These are phyloP conservation scores for Heliconius charithonia DNA, from an alignment of 2,888 invertebrate species.

Conservation along the genomic window DNA sequence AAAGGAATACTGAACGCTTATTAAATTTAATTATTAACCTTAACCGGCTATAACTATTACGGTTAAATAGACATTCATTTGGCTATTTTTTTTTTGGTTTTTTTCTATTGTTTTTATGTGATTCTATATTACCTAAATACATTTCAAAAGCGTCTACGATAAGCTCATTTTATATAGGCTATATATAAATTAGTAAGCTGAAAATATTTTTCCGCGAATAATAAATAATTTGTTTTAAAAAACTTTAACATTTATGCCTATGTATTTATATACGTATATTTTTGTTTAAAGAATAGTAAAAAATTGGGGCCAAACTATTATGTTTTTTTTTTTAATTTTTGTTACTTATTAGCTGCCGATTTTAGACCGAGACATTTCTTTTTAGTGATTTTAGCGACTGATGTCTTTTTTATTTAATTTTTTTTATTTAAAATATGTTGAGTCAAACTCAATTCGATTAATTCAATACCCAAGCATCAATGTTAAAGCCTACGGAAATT, in stretches of 20 bases:
- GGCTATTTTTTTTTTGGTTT: constrained; percentile 25
- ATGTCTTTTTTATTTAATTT: no score
- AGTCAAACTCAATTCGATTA: background rate
- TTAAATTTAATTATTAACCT: constrained; percentile 16
- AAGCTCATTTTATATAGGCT: constrained; percentile 27
- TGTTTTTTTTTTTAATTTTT: no score
- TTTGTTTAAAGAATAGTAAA: no score
- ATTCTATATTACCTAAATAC: constrained; percentile 22
- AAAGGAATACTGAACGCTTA: background rate
- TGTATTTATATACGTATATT: background rate
- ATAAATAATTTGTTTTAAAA: background rate
- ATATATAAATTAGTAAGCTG: background rate
- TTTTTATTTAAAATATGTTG: no score
- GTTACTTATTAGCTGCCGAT: no score
- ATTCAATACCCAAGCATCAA: background rate
- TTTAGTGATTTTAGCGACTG: no score
- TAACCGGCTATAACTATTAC: constrained; percentile 7
- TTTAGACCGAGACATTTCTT: no score
- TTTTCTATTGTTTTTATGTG: constrained; percentile 26
- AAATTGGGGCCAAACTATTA: no score
- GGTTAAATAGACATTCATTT: constrained; percentile 33
- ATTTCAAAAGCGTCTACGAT: constrained; percentile 30
- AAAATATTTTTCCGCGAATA: background rate
- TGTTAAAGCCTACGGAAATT: constrained; percentile 4
- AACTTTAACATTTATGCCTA: constrained; percentile 11